Conservation (phyloP, 2,888 invertebrate species). For the Melitaea athalia region DNA sequence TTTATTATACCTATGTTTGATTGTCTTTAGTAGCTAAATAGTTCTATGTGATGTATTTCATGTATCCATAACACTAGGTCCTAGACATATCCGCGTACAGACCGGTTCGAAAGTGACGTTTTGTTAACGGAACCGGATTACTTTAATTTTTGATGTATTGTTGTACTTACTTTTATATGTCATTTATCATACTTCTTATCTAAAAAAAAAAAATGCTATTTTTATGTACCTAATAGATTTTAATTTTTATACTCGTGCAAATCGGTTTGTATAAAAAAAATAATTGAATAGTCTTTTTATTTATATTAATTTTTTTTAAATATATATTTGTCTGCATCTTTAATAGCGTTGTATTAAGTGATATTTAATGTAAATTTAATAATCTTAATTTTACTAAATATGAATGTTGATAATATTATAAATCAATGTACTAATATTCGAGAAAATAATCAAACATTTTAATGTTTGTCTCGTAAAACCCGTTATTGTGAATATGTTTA, state of each 20-base stretch:
- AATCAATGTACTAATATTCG: neutral
- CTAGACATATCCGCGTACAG: constrained; percentile 47
- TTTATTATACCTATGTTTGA: neutral
- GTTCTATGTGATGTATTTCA: constrained; percentile 8
- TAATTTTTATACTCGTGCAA: too few species aligned
- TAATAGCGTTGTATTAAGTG: too few species aligned
- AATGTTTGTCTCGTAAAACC: constrained; percentile 7
- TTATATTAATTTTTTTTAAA: too few species aligned
- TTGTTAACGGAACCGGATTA: constrained; percentile 69
- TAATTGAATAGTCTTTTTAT: neutral
- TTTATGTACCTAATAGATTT: too few species aligned
- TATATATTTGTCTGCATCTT: too few species aligned
- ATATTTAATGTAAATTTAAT: neutral
- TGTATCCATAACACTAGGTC: constrained; percentile 30
- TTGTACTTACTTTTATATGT: constrained; percentile 26
- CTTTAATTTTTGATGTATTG: constrained; percentile 49
- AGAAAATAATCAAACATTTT: neutral
- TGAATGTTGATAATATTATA: neutral
- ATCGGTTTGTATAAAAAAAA: neutral
- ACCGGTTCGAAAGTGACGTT: constrained; percentile 76
- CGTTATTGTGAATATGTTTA: constrained; percentile 21
- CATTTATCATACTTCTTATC: neutral
- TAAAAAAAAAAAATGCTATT: too few species aligned
- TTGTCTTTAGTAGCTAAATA: constrained; percentile 3
- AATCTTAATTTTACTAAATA: too few species aligned